Base-by-base conservation (phyloP, 1,140 invertebrate genomes). In the Vollenhovia emeryi region DNA sequence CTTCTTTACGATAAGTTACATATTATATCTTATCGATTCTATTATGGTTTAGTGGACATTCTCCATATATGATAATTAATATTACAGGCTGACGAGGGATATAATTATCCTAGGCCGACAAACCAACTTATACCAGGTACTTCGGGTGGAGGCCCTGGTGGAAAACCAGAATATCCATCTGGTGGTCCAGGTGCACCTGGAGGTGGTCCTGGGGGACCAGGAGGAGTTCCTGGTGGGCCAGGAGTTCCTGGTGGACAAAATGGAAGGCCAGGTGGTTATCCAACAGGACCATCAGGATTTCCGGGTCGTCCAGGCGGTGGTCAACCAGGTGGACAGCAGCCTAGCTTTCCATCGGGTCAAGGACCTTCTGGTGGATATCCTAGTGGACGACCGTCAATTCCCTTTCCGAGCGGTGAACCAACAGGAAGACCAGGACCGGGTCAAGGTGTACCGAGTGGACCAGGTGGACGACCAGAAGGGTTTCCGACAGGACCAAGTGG, bases 21-120 rank as follows among this genome's bases (percentile, higher is more conserved):
- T 24, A 2, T 15, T 7, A 4, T 24, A 2, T 15, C 2, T 64
- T 21, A 33, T n/a, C 15, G 15, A 45, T 45, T 48, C 6, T 48
- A 57, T 69, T 45, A 11, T 11, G 3, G 27, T 45, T 45, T 69
- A 48, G 3, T 43, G 1, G 33, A 43, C n/a, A 24, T 68, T 45
- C 3, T 43, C 13, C 45, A 68, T 36, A 40, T 18, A 43, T 30
- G 3, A 48, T 27, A n/a, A 76, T 76, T 52, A n/a, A 45, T 2
- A 21, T 86, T 64, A 30, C 69, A 94, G 94, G 93, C 93, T 79
- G 91, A 95, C 86, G 92, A 94, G 86, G 94, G 94, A 57, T 95
- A 95, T 78, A 87, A 86, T 73, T 95, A 95, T 84, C 92, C 93
- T 36, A 84, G 92, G 62, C 94, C 94, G 59, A 84, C 43, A 78